These are phyloP conservation scores for Lepidurus apus DNA, from an alignment of 1,140 invertebrate genomes.

Conservation along the genomic window DNA sequence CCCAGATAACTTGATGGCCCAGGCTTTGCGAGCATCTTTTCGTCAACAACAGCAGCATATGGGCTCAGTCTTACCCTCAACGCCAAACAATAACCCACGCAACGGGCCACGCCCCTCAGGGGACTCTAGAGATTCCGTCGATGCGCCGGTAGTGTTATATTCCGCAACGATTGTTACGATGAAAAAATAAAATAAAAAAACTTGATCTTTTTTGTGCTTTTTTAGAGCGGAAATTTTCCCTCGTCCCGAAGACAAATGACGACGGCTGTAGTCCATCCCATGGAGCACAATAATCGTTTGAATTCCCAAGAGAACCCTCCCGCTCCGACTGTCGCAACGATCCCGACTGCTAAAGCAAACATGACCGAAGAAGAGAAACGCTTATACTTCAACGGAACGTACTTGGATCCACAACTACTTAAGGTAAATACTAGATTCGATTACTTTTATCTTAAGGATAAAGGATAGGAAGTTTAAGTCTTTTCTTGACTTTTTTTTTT, in stretches of 20 bases:
- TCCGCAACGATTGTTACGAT: not conserved
- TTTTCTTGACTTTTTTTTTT: not conserved
- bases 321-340: not conserved
- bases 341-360: not conserved
- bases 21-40: not conserved
- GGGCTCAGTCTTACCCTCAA: not conserved
- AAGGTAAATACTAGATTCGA: constrained; percentile 22
- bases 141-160: constrained; percentile 11
- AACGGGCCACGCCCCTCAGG: not conserved
- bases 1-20: constrained; percentile 16
- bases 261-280: constrained; percentile 28
- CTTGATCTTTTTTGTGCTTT: not conserved
- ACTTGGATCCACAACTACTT: constrained; percentile 26
- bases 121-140: not conserved
- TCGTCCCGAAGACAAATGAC: constrained; percentile 26
- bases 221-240: not conserved
- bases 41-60: not conserved
- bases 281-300: constrained; percentile 15
- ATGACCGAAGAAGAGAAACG: constrained; percentile 16
- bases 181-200: not conserved
- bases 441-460: not conserved
- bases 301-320: constrained; percentile 13
- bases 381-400: constrained; percentile 13
- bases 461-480: not conserved
- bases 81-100: not conserved